Conservation (phyloP, 2,113 vertebrate genomes). For the Meleagris gallopavo region DNA sequence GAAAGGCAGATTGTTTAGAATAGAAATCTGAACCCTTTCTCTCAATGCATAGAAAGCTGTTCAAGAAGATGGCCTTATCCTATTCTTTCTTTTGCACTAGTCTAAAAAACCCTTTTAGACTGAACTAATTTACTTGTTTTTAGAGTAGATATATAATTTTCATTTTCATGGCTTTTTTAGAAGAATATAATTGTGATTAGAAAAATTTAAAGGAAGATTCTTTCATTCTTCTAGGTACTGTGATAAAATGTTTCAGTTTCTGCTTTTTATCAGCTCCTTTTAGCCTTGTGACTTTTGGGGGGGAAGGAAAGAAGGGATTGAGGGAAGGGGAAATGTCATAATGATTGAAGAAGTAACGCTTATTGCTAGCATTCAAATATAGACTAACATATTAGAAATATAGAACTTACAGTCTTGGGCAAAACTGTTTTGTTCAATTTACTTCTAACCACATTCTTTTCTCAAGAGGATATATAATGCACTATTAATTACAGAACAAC, state of each 20-base stretch:
- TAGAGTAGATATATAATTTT: background rate
- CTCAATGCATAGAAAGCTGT: background rate
- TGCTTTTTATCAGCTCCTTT: background rate
- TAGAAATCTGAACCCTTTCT: background rate
- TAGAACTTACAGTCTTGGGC: background rate
- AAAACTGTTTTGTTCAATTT: background rate
- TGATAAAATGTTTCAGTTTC: background rate
- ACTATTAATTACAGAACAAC: background rate
- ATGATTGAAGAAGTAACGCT: background rate
- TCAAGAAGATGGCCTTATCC: background rate
- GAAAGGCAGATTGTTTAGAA: background rate
- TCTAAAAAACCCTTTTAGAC: background rate
- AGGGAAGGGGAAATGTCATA: background rate
- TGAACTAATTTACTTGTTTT: background rate
- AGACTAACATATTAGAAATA: background rate
- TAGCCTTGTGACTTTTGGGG: rapidly evolving
- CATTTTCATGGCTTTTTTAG: background rate
- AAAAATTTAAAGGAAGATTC: background rate
- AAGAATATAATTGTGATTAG: background rate
- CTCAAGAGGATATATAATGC: background rate
- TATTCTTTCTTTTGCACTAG: background rate
- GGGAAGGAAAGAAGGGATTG: background rate
- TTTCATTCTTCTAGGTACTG: background rate
- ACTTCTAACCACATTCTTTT: background rate
- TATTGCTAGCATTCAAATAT: background rate